Percentiles rank a stretch among this genome's conserved stretches.
These are phyloP conservation scores for Chrysogorgia sp. DNA, from an alignment of 92 coral and sea anemone species.

Conservation along the genomic window DNA sequence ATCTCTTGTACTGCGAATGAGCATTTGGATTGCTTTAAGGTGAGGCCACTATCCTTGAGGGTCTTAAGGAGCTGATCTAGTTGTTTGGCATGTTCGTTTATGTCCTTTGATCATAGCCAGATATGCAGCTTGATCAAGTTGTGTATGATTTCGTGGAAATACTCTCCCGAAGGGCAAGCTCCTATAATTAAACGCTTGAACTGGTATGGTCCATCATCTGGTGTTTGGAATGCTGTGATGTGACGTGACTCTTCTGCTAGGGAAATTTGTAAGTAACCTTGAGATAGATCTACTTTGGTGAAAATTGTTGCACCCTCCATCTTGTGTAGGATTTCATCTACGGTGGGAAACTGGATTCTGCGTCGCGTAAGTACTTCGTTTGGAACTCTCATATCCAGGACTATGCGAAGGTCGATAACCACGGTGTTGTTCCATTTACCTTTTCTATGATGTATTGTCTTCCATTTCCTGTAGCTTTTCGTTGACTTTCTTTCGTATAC, in stretches of 20 bases:
- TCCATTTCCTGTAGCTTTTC: conserved; percentile 51
- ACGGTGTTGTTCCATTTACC: too few relatives aligned
- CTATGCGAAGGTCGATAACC: conserved; percentile 48
- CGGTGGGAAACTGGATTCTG: conserved; percentile 61
- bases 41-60: conserved; percentile 48
- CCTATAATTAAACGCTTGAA: conserved; percentile 39
- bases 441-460: conserved; percentile 25
- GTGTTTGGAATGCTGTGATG: conserved; percentile 53
- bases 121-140: conserved; percentile 42
- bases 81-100: conserved; percentile 30
- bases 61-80: conserved; percentile 39
- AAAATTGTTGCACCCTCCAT: conserved; percentile 61
- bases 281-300: conserved; percentile 57
- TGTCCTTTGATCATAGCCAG: conserved; percentile 58
- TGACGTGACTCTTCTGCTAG: conserved; percentile 64
- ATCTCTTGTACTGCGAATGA: too few relatives aligned
- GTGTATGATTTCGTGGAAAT: conserved; percentile 59
- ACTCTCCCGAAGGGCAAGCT: conserved; percentile 58
- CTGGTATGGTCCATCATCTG: conserved; percentile 57
- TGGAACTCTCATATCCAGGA: conserved; percentile 56
- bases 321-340: conserved; percentile 56
- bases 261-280: conserved; percentile 51
- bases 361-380: conserved; percentile 51
- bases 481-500: conserved; percentile 49
- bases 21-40: conserved; percentile 45